A percentile compares a stretch with the other conserved stretches of the same genome.
phyloP scores from a whole-genome alignment of 2,888 invertebrate species.

The Clanis bilineata region DNA sequence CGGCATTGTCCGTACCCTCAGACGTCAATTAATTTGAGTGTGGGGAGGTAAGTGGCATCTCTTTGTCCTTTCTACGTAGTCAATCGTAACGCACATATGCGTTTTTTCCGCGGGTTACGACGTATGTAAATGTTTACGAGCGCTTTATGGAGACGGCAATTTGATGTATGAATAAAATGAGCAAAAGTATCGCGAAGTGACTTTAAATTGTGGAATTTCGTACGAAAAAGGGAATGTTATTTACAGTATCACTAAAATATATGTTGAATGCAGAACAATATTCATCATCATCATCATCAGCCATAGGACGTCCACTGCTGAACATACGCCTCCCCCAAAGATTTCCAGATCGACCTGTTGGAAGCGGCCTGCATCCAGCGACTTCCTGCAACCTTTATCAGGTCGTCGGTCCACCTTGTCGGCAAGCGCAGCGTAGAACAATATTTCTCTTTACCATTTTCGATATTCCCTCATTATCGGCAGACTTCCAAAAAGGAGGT shows the following conservation, averaged over 20 bases:
- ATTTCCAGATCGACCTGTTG: too few relatives aligned
- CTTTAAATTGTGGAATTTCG: neutral
- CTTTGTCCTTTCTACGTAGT: neutral
- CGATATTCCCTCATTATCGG: too few relatives aligned
- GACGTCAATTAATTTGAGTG: constrained; percentile 45
- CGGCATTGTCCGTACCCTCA: constrained; percentile 32
- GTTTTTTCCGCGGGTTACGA: constrained; percentile 3
- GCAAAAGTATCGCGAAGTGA: neutral
- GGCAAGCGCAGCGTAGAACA: too few relatives aligned
- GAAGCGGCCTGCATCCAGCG: too few relatives aligned
- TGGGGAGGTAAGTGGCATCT: constrained; percentile 30
- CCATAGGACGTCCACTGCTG: neutral
- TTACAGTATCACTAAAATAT: neutral
- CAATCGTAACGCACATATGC: neutral
- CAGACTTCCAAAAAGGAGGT: too few relatives aligned
- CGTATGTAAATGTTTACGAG: constrained; percentile 7
- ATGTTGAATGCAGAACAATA: too few relatives aligned
- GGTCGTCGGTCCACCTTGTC: too few relatives aligned
- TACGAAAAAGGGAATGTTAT: neutral
- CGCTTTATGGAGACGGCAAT: neutral
- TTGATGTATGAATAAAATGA: neutral
- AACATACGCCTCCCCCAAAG: too few relatives aligned
- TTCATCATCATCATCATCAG: too few relatives aligned
- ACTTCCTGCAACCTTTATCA: too few relatives aligned
- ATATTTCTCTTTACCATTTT: too few relatives aligned